Percentiles rank a stretch among this genome's conserved stretches.
phyloP scores from a whole-genome alignment of 2,888 invertebrate species.

The Cantharis nigra region DNA sequence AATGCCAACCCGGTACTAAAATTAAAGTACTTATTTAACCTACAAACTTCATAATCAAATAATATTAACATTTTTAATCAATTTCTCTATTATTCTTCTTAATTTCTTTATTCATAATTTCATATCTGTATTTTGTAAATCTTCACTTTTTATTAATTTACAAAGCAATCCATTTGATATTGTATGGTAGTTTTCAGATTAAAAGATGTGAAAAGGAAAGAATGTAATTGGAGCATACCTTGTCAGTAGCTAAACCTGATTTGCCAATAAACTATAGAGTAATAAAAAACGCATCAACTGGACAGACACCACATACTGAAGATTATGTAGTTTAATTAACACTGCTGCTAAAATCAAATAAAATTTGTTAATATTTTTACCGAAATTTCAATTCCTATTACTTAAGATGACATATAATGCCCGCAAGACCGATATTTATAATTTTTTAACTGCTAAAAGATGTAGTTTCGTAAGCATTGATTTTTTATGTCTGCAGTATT shows the following conservation, averaged over 20 bases:
- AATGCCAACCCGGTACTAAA: constrained; percentile 16
- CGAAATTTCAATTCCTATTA: neutral
- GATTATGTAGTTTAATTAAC: neutral
- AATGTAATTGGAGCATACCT: neutral
- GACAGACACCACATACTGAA: neutral
- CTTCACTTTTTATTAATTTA: too few relatives aligned
- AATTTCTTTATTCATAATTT: neutral
- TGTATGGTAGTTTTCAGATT: neutral
- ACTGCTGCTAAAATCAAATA: neutral
- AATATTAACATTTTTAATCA: neutral
- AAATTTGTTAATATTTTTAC: neutral
- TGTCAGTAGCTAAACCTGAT: neutral
- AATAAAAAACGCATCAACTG: neutral
- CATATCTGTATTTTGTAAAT: neutral
- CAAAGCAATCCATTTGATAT: too few relatives aligned
- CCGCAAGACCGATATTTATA: neutral
- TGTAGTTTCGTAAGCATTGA: neutral
- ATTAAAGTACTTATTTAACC: neutral
- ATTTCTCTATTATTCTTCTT: neutral
- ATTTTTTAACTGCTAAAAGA: neutral
- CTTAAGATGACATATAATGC: neutral
- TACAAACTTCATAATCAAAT: neutral
- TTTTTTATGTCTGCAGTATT: neutral
- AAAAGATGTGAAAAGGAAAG: neutral
- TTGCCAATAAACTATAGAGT: neutral